Conservation (phyloP, 2,888 invertebrate species). For the Chalcis sispes region DNA sequence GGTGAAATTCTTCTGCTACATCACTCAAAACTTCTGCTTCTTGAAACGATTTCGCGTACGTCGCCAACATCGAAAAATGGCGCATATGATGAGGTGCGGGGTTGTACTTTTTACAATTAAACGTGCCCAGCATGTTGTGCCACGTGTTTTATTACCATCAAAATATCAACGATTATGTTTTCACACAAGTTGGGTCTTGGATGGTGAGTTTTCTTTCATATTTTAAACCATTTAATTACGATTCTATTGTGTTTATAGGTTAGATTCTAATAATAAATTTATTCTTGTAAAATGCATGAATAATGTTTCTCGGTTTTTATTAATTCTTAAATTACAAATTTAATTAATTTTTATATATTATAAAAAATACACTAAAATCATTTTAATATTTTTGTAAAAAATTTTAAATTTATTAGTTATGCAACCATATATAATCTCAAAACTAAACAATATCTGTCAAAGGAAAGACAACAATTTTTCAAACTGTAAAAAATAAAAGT, state of each 20-base stretch:
- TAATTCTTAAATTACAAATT: no score
- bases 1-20: conserved; percentile 6
- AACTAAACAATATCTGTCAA: conserved; percentile 34
- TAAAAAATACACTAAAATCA: no score
- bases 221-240: conserved; percentile 32
- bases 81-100: conserved; percentile 69
- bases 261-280: conserved; percentile 55
- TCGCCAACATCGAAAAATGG: conserved; percentile 64
- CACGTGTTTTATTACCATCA: conserved; percentile 64
- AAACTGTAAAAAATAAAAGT: no score
- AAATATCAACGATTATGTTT: conserved; percentile 71
- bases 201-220: conserved; percentile 66
- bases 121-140: conserved; percentile 62
- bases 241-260: conserved; percentile 60
- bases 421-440: conserved; percentile 46
- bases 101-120: conserved; percentile 65
- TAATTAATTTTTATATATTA: no score
- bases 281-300: not conserved
- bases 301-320: no score
- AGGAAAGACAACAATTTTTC: conserved; percentile 26
- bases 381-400: no score
- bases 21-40: not conserved
- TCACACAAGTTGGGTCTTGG: conserved; percentile 71
- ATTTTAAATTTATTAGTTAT: conserved; percentile 55
- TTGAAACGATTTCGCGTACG: conserved; percentile 9